A percentile compares a stretch with the other conserved stretches of the same genome.
phyloP scores from a whole-genome alignment of 2,113 vertebrate genomes.

The Tetrax tetrax region DNA sequence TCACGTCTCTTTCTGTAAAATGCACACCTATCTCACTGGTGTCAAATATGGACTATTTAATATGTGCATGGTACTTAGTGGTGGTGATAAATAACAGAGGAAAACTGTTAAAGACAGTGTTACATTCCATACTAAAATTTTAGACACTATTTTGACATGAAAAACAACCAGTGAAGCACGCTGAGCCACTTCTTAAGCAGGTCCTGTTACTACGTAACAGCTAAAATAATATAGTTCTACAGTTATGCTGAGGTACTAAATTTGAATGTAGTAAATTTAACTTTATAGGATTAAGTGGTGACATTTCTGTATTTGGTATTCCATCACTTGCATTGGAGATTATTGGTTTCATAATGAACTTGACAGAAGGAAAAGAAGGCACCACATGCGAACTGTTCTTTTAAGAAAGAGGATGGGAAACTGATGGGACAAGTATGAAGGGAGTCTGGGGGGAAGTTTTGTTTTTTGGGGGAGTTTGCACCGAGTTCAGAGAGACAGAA shows the following conservation, averaged over 20 bases:
- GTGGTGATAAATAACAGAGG: neutral
- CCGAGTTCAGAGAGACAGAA: neutral
- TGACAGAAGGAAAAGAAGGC: neutral
- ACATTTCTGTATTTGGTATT: neutral
- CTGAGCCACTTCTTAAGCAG: neutral
- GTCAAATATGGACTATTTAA: neutral
- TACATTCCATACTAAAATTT: neutral
- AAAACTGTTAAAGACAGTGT: neutral
- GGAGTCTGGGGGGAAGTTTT: rapidly evolving
- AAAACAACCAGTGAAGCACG: neutral
- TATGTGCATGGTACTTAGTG: neutral
- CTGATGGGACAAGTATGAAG: neutral
- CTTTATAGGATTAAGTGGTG: neutral
- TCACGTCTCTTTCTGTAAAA: neutral
- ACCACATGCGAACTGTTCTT: neutral
- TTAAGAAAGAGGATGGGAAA: neutral
- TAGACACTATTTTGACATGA: neutral
- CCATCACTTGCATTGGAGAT: neutral
- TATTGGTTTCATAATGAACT: neutral
- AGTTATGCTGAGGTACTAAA: neutral
- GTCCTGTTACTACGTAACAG: neutral
- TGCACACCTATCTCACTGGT: neutral
- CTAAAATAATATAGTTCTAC: neutral
- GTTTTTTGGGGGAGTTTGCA: neutral
- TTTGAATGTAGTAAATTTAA: neutral